A percentile compares a stretch with the other conserved stretches of the same genome.
phyloP scores from a whole-genome alignment of 2,888 invertebrate species.

The Pyrrhia umbra region DNA sequence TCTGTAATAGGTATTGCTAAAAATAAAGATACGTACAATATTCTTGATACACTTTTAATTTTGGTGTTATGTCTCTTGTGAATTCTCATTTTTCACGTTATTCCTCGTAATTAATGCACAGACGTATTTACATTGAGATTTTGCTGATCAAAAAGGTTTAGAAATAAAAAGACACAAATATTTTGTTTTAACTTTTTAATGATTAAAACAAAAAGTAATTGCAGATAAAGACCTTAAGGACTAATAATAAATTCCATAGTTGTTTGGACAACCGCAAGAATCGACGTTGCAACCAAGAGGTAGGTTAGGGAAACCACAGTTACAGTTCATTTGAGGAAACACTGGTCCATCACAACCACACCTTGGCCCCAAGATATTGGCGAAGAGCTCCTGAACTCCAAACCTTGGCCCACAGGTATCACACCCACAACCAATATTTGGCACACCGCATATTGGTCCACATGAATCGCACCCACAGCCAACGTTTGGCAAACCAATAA shows the following conservation, averaged over 20 bases:
- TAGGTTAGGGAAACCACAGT: conserved; percentile 49
- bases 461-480: conserved; percentile 1
- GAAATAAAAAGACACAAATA: too few species aligned
- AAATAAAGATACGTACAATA: too few species aligned
- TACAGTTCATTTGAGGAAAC: conserved; percentile 20
- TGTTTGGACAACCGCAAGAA: conserved; percentile 47
- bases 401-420: conserved; percentile 15
- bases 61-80: too few species aligned
- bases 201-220: background rate
- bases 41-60: too few species aligned
- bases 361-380: conserved; percentile 13
- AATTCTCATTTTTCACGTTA: too few species aligned
- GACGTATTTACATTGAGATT: too few species aligned
- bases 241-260: conserved; percentile 58
- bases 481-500: background rate
- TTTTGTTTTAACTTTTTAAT: too few species aligned
- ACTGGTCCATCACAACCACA: conserved; percentile 19
- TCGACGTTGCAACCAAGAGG: conserved; percentile 70
- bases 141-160: too few species aligned
- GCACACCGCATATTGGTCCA: conserved; percentile 1
- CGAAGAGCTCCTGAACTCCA: conserved; percentile 24
- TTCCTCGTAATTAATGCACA: too few species aligned
- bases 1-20: too few species aligned
- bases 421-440: conserved; percentile 8
- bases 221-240: background rate